A percentile compares a stretch with the other conserved stretches of the same genome.
phyloP scores from a whole-genome alignment of 2,888 invertebrate genomes.

The Clepsis dumicolana region DNA sequence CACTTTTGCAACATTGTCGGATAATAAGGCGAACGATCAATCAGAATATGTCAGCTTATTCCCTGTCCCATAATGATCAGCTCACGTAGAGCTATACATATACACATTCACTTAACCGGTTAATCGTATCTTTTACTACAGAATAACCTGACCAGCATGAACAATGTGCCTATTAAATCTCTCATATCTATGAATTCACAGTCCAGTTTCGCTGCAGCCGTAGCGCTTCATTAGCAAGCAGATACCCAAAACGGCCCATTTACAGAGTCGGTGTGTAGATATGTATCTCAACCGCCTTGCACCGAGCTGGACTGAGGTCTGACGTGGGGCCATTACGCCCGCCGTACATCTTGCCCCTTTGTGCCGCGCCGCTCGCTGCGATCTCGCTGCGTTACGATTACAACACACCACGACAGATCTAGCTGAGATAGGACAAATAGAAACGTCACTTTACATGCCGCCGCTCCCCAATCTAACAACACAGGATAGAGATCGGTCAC shows the following conservation, averaged over 20 bases:
- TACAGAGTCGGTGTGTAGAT: slow-evolving; percentile 81
- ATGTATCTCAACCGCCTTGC: slow-evolving; percentile 79
- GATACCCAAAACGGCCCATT: slow-evolving; percentile 84
- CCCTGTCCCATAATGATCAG: background rate
- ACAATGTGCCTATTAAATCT: slow-evolving; percentile 70
- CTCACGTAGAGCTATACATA: background rate
- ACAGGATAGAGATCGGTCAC: slow-evolving; percentile 68
- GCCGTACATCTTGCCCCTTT: slow-evolving; percentile 82
- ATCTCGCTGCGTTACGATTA: slow-evolving; percentile 80
- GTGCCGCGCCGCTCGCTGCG: slow-evolving; percentile 66
- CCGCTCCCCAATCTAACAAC: slow-evolving; percentile 70
- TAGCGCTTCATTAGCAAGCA: slow-evolving; percentile 82
- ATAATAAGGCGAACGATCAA: background rate
- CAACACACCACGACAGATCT: slow-evolving; percentile 81
- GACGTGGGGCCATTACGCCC: slow-evolving; percentile 80
- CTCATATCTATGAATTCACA: slow-evolving; percentile 78
- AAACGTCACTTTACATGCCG: slow-evolving; percentile 82
- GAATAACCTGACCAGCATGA: slow-evolving; percentile 66
- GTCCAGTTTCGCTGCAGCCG: slow-evolving; percentile 74
- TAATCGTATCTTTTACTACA: slow-evolving; percentile 53
- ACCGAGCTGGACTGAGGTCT: slow-evolving; percentile 64
- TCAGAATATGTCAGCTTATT: background rate
- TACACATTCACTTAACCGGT: slow-evolving; percentile 31
- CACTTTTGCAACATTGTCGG: background rate
- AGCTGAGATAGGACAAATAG: slow-evolving; percentile 81